Base-by-base conservation (phyloP, 2,113 vertebrate genomes). In the Nyctibius bracteatus region DNA sequence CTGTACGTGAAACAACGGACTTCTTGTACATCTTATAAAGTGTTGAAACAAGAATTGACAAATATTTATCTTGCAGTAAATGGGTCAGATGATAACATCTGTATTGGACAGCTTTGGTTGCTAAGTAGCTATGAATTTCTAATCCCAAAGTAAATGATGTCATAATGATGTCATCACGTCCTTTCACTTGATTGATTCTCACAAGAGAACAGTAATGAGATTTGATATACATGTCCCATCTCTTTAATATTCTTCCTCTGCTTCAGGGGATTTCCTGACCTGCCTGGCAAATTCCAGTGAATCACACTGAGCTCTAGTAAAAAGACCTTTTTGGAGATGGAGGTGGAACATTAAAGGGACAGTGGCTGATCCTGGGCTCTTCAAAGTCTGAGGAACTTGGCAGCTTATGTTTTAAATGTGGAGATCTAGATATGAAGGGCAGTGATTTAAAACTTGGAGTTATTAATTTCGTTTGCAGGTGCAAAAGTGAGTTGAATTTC, bases 161-260 rank as follows among this genome's bases (percentile, higher is more conserved):
- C 96, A 97, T 94, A 77, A 93, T 97, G 96, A 97, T 93, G 92
- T 95, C 95, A 95, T 90, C 92, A 54, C 5, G 55, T 96, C 92
- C 95, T 96, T 97, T 96, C 96, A 96, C 91, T 96, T 96, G 94
- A 94, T 98, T 97, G 96, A 90, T 79, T 97, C 93, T 92, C 78
- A 86, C 75, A 96, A 93, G 92, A 81, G 96, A 96, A 97, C 91
- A 55, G 88, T 97, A 97, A 97, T 97, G 88, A 97, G 96, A 96
- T 97, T 97, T 97, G 97, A 97, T 97, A 96, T 97, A 97, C 94
- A 95, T 95, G 96, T 96, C 97, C 88, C 92, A 96, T 96, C 96
- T 96, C 72, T 81, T 97, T 96, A 97, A 95, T 90, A 96, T 97
- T 97, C 85, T 96, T 95, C 92, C 84, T 95, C 77, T 94, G 93